Conservation (phyloP, 2,888 invertebrate genomes). For the Bugula neritina region DNA sequence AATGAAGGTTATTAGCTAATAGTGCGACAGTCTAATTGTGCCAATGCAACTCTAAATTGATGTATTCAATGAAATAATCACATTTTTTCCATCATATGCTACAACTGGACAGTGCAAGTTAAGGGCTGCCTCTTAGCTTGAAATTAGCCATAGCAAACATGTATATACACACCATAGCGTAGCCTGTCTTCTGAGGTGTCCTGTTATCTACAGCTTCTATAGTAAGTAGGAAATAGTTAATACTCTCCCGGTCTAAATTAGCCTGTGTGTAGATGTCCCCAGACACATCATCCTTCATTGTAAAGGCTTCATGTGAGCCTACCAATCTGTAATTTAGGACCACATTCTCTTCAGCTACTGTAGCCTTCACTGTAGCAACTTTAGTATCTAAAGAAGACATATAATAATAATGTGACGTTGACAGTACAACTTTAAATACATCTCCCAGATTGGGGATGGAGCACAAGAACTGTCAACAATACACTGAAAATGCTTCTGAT, state of each 20-base stretch:
- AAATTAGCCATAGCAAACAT: too few species aligned
- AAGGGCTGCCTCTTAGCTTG: too few species aligned
- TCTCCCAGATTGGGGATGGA: too few species aligned
- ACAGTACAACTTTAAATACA: too few species aligned
- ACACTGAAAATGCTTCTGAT: too few species aligned
- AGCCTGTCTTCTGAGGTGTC: background rate
- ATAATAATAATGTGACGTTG: background rate
- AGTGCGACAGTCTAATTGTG: too few species aligned
- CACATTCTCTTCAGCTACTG: background rate
- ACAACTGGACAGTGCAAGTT: too few species aligned
- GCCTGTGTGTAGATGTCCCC: constrained; percentile 16
- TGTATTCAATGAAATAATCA: too few species aligned
- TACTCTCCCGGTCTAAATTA: background rate
- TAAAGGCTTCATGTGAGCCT: constrained; percentile 6
- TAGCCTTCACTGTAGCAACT: constrained; percentile 17
- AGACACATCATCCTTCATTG: background rate
- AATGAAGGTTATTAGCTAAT: too few species aligned
- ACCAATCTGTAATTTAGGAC: constrained; percentile 1
- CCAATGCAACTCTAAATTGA: too few species aligned
- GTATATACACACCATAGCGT: constrained; percentile 2
- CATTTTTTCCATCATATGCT: too few species aligned
- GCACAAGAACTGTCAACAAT: too few species aligned
- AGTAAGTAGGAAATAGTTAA: background rate
- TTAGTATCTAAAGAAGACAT: constrained; percentile 1
- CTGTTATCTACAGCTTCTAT: constrained; percentile 17